Evolutionary conservation across 2,888 invertebrate genomes (phyloP), one percentile per base, ranked within the genome.

Genomic region (Himalopsyche japonica): DNA sequence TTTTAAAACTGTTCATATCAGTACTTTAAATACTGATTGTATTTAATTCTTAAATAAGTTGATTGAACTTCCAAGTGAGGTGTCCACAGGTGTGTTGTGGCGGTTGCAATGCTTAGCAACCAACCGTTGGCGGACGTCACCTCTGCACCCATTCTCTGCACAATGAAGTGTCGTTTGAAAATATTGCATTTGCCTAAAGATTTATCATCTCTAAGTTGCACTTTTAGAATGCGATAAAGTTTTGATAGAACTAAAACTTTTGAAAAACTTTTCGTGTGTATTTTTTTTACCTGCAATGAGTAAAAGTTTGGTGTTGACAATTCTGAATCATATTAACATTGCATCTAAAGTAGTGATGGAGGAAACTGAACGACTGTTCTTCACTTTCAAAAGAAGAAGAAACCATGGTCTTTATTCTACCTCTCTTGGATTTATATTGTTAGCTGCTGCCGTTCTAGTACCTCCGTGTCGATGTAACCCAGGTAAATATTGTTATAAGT

Each of bases 21-120:
- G 30, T 32, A 37, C 47, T 37, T 20, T 76, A 24, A 76, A 76
- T 80, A 47, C 27, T 76, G 20, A 34, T 32, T 20, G 27, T 76
- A 20, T 80, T 82, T 27, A 76, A 32, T 81, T 79, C 76, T 82
- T 76, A 82, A 32, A 80, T 30, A 84, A 84, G 84, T 84, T 84
- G 79, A 80, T 83, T 83, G 79, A 85, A 83, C 83, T 83, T 85
- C 82, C 84, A 82, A 43, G 82, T 84, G 86, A 86, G 84, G 84
- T 84, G 86, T 84, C 87, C 82, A 85, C 88, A 85, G 86, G 86
- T 86, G 86, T 87, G 92, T 92, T 92, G 92, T 92, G 92, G 88
- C 88, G 88, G 88, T 87, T 88, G 88, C 86, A 90, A 88, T 90
- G 89, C 92, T 90, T 92, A 91, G 92, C 92, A 92, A 92, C 92